Evolutionary conservation across 35 echinoderm and acorn worm species (phyloP), one percentile per base, ranked within the genome.

Genomic region (Strongylocentrotus purpuratus): DNA sequence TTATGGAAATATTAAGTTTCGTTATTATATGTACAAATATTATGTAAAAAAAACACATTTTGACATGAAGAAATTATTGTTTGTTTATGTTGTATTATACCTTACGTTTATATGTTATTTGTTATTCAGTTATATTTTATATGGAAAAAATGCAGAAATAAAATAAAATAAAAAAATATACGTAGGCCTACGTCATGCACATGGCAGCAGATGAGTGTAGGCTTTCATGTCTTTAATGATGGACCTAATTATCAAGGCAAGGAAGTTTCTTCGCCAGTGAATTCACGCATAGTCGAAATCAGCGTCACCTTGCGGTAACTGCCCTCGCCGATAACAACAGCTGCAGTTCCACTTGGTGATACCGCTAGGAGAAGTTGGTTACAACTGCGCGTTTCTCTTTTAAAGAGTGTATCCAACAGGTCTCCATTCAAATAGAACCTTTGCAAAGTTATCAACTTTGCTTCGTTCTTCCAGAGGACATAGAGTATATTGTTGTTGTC

Each of bases 341-440:
- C 65, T 78, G 28, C 65, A 28, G 20, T n/a, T 78, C 65, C 65
- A 22, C 22, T n/a, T 0, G 65, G 65, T 22, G 65, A 78, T 25
- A 78, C 65, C 0, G 65, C 65, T 7, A 78, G 65, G 28, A 78
- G 65, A 78, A 78, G 65, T n/a, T 9, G n/a, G 20, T 22, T 7
- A 78, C 20, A 78, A 7, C 8, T n/a, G n/a, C n/a, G 65, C 5
- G 6, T n/a, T n/a, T 78, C 65, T 78, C 28, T 22, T 78, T 78
- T 2, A 78, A 78, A 78, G 65, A 78, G 5, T 1, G 65, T n/a
- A 78, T 78, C 65, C 65, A 78, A 78, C 22, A 9, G 25, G 20
- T 78, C 65, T 78, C 65, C 65, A n/a, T 78, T 78, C 65, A 78
- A 78, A 78, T 78, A 28, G 65, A 78, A 78, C 65, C 65, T 78